phyloP scores from a whole-genome alignment of 64 coral and sea anemone genomes.

The Astreopora myriophthalma region DNA sequence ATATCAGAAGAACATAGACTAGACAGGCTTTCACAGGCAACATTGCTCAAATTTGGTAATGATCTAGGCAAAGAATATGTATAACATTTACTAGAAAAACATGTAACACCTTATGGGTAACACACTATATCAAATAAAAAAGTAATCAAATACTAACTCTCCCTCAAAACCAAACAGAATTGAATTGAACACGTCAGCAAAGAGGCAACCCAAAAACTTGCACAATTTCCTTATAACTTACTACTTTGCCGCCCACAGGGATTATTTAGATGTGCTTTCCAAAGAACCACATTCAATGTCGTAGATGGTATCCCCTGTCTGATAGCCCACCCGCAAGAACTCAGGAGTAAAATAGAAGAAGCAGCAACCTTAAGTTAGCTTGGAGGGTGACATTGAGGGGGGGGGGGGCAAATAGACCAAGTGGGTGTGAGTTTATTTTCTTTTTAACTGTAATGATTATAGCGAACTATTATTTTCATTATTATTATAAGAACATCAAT shows the following conservation, averaged over 20 bases:
- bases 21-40: not conserved
- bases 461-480: not conserved
- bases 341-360: not conserved
- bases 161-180: not conserved
- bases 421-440: not conserved
- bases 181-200: not conserved
- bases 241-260: not conserved
- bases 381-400: not conserved
- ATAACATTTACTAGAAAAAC: not conserved
- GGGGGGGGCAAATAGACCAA: not conserved
- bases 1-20: conserved; percentile 4
- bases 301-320: not conserved
- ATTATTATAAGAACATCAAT: not conserved
- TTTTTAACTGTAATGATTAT: conserved; percentile 1
- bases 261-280: not conserved
- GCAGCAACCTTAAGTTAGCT: not conserved
- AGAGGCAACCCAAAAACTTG: not conserved
- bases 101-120: not conserved
- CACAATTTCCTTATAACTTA: not conserved
- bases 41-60: not conserved
- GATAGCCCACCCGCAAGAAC: not conserved
- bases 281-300: not conserved
- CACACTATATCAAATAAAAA: conserved; percentile 13
- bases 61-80: conserved; percentile 1
- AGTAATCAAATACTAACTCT: conserved; percentile 1